Base-by-base conservation (phyloP, 2,888 invertebrate genomes). In the Miltochrista miniata region DNA sequence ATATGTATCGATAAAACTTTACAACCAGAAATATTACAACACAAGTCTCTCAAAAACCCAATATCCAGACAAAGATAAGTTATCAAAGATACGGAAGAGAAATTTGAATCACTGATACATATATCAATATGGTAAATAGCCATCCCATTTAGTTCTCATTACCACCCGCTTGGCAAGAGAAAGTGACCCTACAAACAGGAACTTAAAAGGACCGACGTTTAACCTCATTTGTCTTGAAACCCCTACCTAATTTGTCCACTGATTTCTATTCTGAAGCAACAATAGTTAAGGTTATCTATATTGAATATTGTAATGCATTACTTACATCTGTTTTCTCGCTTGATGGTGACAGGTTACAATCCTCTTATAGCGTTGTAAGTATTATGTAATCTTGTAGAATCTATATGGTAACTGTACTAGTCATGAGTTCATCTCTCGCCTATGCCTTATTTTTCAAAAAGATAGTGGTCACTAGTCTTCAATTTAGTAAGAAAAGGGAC, bases 171-270 rank as follows among this genome's bases (percentile, higher is more conserved):
- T 53, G 44, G 45, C 44, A 35, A 56, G 60, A 68, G 70, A 70
- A 70, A 70, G 70, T 56, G 44, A 48, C 29, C 50, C 57, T 24
- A 56, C 51, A 41, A 55, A 53, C 41, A 35, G 55, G 51, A 48
- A 59, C 68, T 61, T 67, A 63, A 69, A 70, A 69, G 70, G 18
- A 46, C 64, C 69, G 70, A 63, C 64, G 39, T 56, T 57, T 63
- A 56, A 69, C 66, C 65, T 65, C 65, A 59, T 61, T 66, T 52
- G 43, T 54, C 47, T 59, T 42, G 59, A 50, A 55, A 61, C 44
- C 61, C 60, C 58, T 68, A 40, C 66, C 70, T 63, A 67, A 62
- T 68, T 70, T 61, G 57, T 69, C 58, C 33, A 51, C 34, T 57
- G 56, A 57, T 66, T 59, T 68, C 55, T 59, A 56, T 56, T 59